phyloP scores from a whole-genome alignment of 1,140 invertebrate species.

The Apis cerana region DNA sequence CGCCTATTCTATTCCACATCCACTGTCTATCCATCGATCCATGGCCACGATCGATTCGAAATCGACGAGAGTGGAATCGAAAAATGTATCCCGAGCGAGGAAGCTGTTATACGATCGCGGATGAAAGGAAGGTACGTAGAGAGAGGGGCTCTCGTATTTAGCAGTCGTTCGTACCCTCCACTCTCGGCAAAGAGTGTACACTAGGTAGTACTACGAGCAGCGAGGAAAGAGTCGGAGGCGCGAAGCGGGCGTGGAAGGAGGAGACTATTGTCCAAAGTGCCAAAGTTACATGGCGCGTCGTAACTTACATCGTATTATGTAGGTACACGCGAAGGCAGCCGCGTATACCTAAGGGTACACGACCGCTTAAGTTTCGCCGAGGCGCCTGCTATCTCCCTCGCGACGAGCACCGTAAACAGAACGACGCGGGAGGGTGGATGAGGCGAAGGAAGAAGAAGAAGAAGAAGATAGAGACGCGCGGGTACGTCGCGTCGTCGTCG shows the following conservation, averaged over 20 bases:
- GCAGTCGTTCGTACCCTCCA: conserved; percentile 44
- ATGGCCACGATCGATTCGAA: conserved; percentile 46
- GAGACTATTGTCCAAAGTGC: conserved; percentile 70
- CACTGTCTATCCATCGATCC: neutral
- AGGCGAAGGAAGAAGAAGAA: conserved; percentile 22
- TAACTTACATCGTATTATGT: conserved; percentile 70
- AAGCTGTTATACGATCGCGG: too few relatives aligned
- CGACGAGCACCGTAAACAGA: conserved; percentile 65
- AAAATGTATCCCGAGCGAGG: too few relatives aligned
- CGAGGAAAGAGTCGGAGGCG: neutral
- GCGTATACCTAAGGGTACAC: conserved; percentile 65
- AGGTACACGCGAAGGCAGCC: conserved; percentile 61
- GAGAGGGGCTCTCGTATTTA: conserved; percentile 37
- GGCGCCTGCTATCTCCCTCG: conserved; percentile 65
- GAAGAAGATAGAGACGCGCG: conserved; percentile 44
- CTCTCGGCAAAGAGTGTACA: conserved; percentile 30
- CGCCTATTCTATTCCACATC: conserved; percentile 3
- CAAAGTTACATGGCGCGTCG: conserved; percentile 71
- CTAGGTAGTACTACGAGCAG: neutral
- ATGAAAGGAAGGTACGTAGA: too few relatives aligned
- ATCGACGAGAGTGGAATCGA: conserved; percentile 19
- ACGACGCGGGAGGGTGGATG: conserved; percentile 48
- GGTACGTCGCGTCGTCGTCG: conserved; percentile 2
- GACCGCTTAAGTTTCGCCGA: conserved; percentile 70
- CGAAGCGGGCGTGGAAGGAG: neutral